These are phyloP conservation scores for Drosophila recens DNA, from an alignment of 2,888 invertebrate genomes.

Conservation along the genomic window DNA sequence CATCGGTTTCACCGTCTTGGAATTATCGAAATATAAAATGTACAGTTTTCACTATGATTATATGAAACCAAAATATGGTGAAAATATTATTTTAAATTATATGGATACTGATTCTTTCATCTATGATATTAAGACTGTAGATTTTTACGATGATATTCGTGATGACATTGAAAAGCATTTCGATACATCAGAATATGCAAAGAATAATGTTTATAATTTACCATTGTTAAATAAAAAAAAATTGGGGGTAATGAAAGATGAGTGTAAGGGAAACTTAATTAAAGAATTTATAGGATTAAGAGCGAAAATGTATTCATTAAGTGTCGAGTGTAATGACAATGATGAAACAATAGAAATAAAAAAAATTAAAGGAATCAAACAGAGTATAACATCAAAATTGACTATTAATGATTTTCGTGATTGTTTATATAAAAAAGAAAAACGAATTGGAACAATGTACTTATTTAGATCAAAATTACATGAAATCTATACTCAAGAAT, in stretches of 20 bases:
- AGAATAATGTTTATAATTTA: no score
- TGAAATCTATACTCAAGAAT: slow-evolving; percentile 20
- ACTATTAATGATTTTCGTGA: no score
- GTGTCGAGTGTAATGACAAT: no score
- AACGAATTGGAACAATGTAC: slow-evolving; percentile 16
- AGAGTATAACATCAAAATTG: no score
- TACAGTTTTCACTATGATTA: slow-evolving; percentile 49
- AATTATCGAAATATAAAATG: slow-evolving; percentile 42
- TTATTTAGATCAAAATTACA: slow-evolving; percentile 20
- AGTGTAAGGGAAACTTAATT: no score
- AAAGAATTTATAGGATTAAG: no score
- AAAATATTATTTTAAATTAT: slow-evolving; percentile 22
- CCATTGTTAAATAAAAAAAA: no score
- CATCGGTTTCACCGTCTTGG: slow-evolving; percentile 36
- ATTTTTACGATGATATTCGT: slow-evolving; percentile 35
- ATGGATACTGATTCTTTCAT: slow-evolving; percentile 36
- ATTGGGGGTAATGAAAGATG: no score
- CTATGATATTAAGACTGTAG: slow-evolving; percentile 29
- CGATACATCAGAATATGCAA: slow-evolving; percentile 40
- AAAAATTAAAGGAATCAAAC: no score
- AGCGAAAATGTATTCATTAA: no score
- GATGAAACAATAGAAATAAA: no score
- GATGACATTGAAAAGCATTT: slow-evolving; percentile 52
- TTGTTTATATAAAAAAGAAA: not conserved
- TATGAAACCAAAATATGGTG: slow-evolving; percentile 33